phyloP scores from a whole-genome alignment of 2,888 invertebrate genomes.

The Operophtera brumata region DNA sequence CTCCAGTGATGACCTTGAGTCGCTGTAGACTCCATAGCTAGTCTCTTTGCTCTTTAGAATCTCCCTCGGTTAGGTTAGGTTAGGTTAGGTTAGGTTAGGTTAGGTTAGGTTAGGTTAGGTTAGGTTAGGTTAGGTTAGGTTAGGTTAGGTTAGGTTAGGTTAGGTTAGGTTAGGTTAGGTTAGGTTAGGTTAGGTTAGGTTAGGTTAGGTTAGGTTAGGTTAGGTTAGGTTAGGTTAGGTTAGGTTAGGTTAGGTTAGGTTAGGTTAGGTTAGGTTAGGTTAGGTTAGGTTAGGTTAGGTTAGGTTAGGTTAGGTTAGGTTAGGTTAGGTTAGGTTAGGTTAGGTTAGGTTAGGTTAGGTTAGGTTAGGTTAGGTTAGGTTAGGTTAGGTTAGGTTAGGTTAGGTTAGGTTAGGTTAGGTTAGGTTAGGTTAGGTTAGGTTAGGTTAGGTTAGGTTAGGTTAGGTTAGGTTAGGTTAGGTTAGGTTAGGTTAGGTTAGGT shows the following conservation, averaged over 20 bases:
- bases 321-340: constrained; percentile 16
- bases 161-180: background rate
- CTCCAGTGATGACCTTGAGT: no score
- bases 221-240: constrained; percentile 12
- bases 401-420: constrained; percentile 12
- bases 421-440: constrained; percentile 12
- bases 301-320: constrained; percentile 16
- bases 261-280: constrained; percentile 16
- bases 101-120: background rate
- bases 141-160: background rate
- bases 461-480: constrained; percentile 12
- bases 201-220: constrained; percentile 12
- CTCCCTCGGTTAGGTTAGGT: background rate
- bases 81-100: background rate
- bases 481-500: constrained; percentile 12
- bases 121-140: background rate
- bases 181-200: constrained; percentile 1
- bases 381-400: constrained; percentile 11
- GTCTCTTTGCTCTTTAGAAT: no score
- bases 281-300: constrained; percentile 16
- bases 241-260: constrained; percentile 13
- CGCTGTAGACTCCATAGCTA: no score
- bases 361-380: constrained; percentile 12
- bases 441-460: constrained; percentile 12
- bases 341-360: constrained; percentile 12